phyloP scores from a whole-genome alignment of 2,888 invertebrate species.

The Cryptophagus acutangulus region DNA sequence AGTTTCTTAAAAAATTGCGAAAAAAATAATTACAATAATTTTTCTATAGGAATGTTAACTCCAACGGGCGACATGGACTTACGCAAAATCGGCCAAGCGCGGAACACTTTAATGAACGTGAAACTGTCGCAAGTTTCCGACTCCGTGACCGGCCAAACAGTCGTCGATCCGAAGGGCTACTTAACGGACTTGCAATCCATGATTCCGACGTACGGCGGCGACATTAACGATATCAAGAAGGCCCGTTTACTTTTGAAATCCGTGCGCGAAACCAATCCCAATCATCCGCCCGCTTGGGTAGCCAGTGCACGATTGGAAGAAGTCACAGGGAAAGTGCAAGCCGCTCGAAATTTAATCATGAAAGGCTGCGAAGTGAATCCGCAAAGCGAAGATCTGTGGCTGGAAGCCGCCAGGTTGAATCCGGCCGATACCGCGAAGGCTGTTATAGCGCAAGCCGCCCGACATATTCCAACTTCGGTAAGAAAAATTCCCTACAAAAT shows the following conservation, averaged over 20 bases:
- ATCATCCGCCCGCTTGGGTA: conserved; percentile 99
- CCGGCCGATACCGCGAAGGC: conserved; percentile 92
- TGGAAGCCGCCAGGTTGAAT: conserved; percentile 92
- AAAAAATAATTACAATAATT: neutral
- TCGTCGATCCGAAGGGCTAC: conserved; percentile 99
- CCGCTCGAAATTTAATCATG: conserved; percentile 96
- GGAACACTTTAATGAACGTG: conserved; percentile 98
- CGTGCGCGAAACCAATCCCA: conserved; percentile 95
- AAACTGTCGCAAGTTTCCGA: conserved; percentile 94
- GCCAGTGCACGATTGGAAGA: conserved; percentile 97
- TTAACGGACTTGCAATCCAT: conserved; percentile 98
- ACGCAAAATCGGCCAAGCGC: conserved; percentile 96
- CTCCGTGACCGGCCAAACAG: conserved; percentile 98
- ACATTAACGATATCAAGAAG: conserved; percentile 97
- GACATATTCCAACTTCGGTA: conserved; percentile 89
- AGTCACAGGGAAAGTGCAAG: conserved; percentile 94
- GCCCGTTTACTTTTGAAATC: conserved; percentile 92
- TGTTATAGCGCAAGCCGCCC: conserved; percentile 93
- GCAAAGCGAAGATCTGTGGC: conserved; percentile 95
- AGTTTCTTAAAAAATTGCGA: neutral
- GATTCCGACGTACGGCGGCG: conserved; percentile 98
- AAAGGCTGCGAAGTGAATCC: conserved; percentile 97
- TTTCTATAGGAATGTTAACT: conserved; percentile 62
- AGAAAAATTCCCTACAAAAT: conserved; percentile 16
- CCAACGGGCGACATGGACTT: conserved; percentile 92